A percentile compares a stretch with the other conserved stretches of the same genome.
Evolutionary conservation across 2,888 invertebrate species (phyloP).

Genomic region (Phyllotreta striolata): DNA sequence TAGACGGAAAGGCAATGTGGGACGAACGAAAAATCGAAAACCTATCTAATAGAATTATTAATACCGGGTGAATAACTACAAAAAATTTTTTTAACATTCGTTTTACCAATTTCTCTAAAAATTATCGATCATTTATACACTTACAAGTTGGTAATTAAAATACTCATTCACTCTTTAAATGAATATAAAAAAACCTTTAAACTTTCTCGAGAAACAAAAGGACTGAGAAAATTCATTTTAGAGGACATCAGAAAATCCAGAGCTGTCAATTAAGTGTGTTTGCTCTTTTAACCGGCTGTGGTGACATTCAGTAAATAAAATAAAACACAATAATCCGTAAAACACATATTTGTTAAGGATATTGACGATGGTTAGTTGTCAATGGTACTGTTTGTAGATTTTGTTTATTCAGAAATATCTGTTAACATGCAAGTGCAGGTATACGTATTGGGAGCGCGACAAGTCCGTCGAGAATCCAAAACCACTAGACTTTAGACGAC

Average conservation of each 20-base stretch:
- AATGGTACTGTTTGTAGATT: slow-evolving; percentile 51
- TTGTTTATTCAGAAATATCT: slow-evolving; percentile 31
- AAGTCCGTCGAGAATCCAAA: slow-evolving; percentile 25
- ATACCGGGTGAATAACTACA: too few species aligned
- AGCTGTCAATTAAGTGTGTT: slow-evolving; percentile 48
- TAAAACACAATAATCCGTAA: slow-evolving; percentile 61
- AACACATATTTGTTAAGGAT: slow-evolving; percentile 59
- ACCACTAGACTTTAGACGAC: slow-evolving; percentile 13
- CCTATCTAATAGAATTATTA: too few species aligned
- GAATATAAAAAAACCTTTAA: not conserved
- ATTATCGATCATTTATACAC: too few species aligned
- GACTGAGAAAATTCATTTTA: slow-evolving; percentile 19
- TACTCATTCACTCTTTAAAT: not conserved
- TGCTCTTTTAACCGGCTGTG: slow-evolving; percentile 56
- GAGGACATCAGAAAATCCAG: slow-evolving; percentile 38
- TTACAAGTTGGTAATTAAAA: too few species aligned
- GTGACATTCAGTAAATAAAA: slow-evolving; percentile 60
- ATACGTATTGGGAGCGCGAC: slow-evolving; percentile 34
- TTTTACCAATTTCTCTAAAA: too few species aligned
- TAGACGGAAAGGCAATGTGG: too few species aligned
- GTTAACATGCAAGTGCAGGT: slow-evolving; percentile 38
- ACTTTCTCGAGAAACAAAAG: not conserved
- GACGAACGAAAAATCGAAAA: too few species aligned
- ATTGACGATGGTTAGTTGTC: slow-evolving; percentile 57
- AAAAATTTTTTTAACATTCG: too few species aligned